Percentiles rank a stretch among this genome's conserved stretches.
These are phyloP conservation scores for Bellardia bayeri DNA, from an alignment of 2,888 invertebrate species.

Conservation along the genomic window DNA sequence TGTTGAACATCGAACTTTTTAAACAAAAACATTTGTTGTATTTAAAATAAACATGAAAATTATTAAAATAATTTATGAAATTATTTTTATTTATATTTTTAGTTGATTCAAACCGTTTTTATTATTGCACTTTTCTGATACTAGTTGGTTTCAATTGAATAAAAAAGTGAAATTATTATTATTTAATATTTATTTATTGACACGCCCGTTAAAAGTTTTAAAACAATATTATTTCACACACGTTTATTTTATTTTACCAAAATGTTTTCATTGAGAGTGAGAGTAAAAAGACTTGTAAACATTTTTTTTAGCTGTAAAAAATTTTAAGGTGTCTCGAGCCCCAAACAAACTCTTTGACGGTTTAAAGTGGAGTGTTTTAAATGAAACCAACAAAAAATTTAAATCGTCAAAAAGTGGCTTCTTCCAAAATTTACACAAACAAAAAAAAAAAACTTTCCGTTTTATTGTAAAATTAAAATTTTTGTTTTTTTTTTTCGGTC, in stretches of 20 bases:
- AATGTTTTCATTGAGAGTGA: neutral
- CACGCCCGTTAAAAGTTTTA: neutral
- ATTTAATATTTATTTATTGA: constrained; percentile 41
- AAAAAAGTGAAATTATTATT: constrained; percentile 54
- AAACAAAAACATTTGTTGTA: constrained; percentile 56
- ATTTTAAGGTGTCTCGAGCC: constrained; percentile 3
- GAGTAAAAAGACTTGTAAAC: neutral
- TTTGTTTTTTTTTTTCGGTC: constrained; percentile 8
- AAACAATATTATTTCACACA: neutral
- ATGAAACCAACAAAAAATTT: constrained; percentile 46
- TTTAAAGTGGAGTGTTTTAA: constrained; percentile 54
- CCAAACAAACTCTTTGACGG: constrained; percentile 41
- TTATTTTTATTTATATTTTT: neutral
- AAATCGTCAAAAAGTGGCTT: constrained; percentile 32
- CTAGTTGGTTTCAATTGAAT: neutral
- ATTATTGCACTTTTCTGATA: constrained; percentile 14
- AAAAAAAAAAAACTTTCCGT: constrained; percentile 35
- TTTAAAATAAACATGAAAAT: constrained; percentile 8
- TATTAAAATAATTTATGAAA: neutral
- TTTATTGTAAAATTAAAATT: constrained; percentile 33
- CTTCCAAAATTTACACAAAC: neutral
- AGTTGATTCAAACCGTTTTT: neutral
- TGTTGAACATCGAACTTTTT: constrained; percentile 5
- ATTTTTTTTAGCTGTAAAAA: constrained; percentile 18
- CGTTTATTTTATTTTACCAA: constrained; percentile 27